Conservation (phyloP, 2,888 invertebrate genomes). For the Drosophila leonis region DNA sequence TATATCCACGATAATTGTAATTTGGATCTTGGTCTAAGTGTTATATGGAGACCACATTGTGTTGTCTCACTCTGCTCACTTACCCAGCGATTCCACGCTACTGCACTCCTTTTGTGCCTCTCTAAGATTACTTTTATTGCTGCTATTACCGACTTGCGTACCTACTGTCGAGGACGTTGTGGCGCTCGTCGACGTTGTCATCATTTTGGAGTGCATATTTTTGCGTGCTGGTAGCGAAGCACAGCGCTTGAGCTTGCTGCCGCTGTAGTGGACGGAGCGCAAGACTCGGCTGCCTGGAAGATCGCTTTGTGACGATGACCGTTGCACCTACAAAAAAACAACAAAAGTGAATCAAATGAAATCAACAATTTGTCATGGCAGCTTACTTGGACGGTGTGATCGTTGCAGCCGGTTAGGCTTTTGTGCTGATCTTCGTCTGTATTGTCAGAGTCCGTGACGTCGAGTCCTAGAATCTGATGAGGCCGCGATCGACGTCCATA, state of each 20-base stretch:
- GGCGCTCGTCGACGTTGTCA: constrained; percentile 28
- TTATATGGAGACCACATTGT: background rate
- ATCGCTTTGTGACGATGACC: constrained; percentile 87
- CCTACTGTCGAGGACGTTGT: constrained; percentile 43
- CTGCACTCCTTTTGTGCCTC: constrained; percentile 78
- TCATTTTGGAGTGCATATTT: constrained; percentile 66
- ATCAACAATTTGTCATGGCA: background rate
- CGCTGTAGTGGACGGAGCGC: constrained; percentile 77
- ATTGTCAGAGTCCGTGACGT: constrained; percentile 84
- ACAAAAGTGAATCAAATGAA: background rate
- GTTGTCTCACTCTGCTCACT: constrained; percentile 45
- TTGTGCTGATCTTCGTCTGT: constrained; percentile 74
- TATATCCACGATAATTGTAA: background rate
- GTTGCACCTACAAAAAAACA: constrained; percentile 84
- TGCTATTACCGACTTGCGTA: constrained; percentile 29
- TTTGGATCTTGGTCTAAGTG: background rate
- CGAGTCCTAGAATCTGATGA: constrained; percentile 75
- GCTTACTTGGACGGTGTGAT: constrained; percentile 54
- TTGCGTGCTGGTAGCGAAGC: constrained; percentile 87
- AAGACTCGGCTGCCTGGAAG: constrained; percentile 86
- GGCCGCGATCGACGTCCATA: constrained; percentile 91
- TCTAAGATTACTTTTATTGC: constrained; percentile 46
- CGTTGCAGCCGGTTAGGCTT: constrained; percentile 69
- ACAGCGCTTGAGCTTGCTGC: constrained; percentile 87
- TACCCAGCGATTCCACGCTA: constrained; percentile 85